phyloP scores from a whole-genome alignment of 2,888 invertebrate species.

The Oxycera nigricornis region DNA sequence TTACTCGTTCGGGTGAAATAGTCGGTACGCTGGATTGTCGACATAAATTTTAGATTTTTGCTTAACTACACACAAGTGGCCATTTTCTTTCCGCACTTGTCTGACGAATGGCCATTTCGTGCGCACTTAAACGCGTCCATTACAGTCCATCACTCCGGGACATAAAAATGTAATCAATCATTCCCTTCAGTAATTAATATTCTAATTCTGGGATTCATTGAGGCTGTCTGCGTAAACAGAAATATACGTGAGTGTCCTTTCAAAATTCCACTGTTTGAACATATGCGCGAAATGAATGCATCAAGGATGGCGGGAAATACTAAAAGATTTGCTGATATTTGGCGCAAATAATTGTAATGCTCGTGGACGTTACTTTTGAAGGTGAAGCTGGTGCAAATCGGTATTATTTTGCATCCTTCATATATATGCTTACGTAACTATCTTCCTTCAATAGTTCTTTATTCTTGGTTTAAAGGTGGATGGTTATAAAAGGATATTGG shows the following conservation, averaged over 20 bases:
- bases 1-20: not conserved
- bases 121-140: constrained; percentile 42
- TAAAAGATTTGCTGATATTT: not conserved
- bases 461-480: no score
- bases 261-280: not conserved
- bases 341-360: no score
- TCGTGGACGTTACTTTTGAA: no score
- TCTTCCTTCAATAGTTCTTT: no score
- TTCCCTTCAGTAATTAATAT: constrained; percentile 41
- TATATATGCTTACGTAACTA: no score
- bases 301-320: not conserved
- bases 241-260: not conserved
- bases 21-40: not conserved
- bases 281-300: not conserved
- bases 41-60: constrained; percentile 34
- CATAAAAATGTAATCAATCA: constrained; percentile 41
- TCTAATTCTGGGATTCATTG: constrained; percentile 37
- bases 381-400: no score
- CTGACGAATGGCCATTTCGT: constrained; percentile 38
- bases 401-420: no score
- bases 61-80: constrained; percentile 37
- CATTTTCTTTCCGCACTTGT: constrained; percentile 22
- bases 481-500: no score
- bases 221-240: not conserved
- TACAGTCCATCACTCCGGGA: constrained; percentile 39